A percentile compares a stretch with the other conserved stretches of the same genome.
phyloP scores from a whole-genome alignment of 1,140 invertebrate species.

The Drosophila obscura region DNA sequence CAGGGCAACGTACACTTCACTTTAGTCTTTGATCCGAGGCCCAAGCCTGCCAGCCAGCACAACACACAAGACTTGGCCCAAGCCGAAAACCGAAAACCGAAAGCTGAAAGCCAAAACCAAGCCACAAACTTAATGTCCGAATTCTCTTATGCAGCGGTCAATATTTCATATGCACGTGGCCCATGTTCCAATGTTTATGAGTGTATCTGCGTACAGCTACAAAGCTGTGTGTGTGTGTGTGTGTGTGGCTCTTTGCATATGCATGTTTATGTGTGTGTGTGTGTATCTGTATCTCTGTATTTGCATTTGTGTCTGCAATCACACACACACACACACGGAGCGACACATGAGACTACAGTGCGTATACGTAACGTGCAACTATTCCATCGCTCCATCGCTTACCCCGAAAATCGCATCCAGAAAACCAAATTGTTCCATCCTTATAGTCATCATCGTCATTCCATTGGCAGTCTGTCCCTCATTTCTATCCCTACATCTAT shows the following conservation, averaged over 20 bases:
- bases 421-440: slow-evolving; percentile 27
- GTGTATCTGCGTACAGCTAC: no score
- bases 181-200: slow-evolving; percentile 36
- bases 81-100: background rate
- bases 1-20: slow-evolving; percentile 12
- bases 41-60: no score
- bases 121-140: slow-evolving; percentile 53
- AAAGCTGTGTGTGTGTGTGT: slow-evolving; percentile 14
- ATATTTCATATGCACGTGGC: slow-evolving; percentile 75
- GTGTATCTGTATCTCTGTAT: slow-evolving; percentile 31
- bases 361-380: slow-evolving; percentile 76
- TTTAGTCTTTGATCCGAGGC: slow-evolving; percentile 12
- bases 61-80: slow-evolving; percentile 12
- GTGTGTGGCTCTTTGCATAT: background rate
- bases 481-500: background rate
- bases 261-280: background rate
- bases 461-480: background rate
- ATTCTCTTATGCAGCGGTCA: slow-evolving; percentile 63
- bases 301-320: slow-evolving; percentile 63
- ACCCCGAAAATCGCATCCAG: slow-evolving; percentile 6
- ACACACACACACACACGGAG: background rate
- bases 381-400: slow-evolving; percentile 37
- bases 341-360: slow-evolving; percentile 48
- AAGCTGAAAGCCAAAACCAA: slow-evolving; percentile 15
- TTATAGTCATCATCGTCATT: slow-evolving; percentile 5